Base-by-base conservation (phyloP, 35 echinoderm and acorn worm species). In the Apostichopus californicus region DNA sequence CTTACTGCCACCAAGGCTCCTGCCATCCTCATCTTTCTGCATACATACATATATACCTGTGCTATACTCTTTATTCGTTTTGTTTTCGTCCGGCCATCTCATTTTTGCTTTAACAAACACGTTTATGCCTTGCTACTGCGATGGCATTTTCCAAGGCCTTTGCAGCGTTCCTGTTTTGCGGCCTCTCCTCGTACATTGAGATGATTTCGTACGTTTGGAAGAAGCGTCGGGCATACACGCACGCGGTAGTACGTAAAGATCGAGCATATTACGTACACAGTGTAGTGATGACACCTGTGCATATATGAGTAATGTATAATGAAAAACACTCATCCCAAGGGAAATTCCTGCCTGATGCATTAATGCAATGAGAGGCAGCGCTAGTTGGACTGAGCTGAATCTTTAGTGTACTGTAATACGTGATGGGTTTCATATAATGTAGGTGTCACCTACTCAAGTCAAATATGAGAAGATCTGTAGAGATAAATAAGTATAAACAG, bases 341-440 rank as follows among this genome's bases (percentile, higher is more conserved):
- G 81, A 85, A 85, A 85, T 85, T 85, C 57, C 81, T 58, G 55
- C 57, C 55, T 22, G 56, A 58, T 85, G 57, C 81, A 59, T 85
- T 85, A 85, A 85, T 85, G 57, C 81, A 23, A 85, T 24, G 25
- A 85, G 81, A 58, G 55, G 81, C 81, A 85, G 14, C 22, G 8
- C 81, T 85, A 15, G 15, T 20, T 85, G 13, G 55, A 85, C 55
- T 14, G 81, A 18, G 5, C 17, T 85, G 81, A 15, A 0, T 57
- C 55, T 25, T 57, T 60, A 85, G 56, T 55, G 58, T 85, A 22
- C 55, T 6, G 81, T 59, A 24, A 85, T 59, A 85, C 21, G 17
- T 85, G 81, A 85, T 58, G 81, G 81, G 81, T 85, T 85, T 85
- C 81, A 24, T 85, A 23, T 85, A 59, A 85, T 55, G 21, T 85